Evolutionary conservation across 2,113 vertebrate genomes (phyloP), one percentile per base, ranked within the genome.

Genomic region (Elephas maximus): DNA sequence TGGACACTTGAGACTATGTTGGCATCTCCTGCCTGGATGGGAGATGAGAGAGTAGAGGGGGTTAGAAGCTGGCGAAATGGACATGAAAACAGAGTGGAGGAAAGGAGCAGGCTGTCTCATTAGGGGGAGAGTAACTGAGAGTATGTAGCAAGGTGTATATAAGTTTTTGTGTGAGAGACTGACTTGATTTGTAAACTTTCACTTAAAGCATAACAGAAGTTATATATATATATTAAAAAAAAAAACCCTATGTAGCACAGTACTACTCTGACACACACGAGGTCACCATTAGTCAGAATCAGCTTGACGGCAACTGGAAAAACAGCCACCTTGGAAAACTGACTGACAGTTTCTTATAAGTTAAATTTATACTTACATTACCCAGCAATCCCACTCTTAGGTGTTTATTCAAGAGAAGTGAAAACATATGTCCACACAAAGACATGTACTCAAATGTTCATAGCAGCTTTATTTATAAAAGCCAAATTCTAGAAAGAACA

Each of bases 351-450:
- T 17, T 77, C 80, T 60, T 7, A 67, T 4, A 92, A 96, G 69
- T n/a, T 62, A 92, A 51, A 69, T 8, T 14, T 62, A 53, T 15
- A n/a, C n/a, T 73, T 76, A 60, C 51, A 9, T 51, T 60, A 85
- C 63, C 69, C 73, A 91, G 53, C 74, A 63, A 83, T 57, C 57
- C 71, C 15, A 41, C 45, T 45, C n/a, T 62, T 65, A 76, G 24
- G 12, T 67, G 76, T 45, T 74, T 69, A 81, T 53, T 48, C 20
- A 57, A 77, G 18, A 83, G 45, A 90, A 90, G 95, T 30, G 2
- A 95, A 96, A 78, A 78, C 23, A 69, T 51, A 69, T 44, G 45
- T 67, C 60, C 88, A 73, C 74, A 67, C 20, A 84, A 83, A 88
- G 14, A 84, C 69, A 84, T 3, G 0, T 3, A 33, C 57, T 51